Evolutionary conservation across 2,797 vertebrate genomes (phyloP), one percentile per base, ranked within the genome.

Genomic region (Enteromius viviparus): DNA sequence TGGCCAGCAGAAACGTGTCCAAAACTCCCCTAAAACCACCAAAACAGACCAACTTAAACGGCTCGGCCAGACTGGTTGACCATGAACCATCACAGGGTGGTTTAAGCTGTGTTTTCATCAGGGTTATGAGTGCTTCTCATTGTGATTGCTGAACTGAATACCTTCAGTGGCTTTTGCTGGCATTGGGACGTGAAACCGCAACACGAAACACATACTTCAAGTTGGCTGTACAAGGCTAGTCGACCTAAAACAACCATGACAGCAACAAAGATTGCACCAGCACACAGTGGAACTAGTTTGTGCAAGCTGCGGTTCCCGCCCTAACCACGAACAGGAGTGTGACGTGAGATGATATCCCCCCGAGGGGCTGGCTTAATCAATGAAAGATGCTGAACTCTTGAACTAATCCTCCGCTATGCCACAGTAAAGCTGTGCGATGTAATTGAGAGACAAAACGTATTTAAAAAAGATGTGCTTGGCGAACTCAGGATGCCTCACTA

Each of bases 341-440:
- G 81, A 83, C 65, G 40, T 71, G 74, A 49, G 55, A 64, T 53
- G 69, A 62, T 42, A 80, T 72, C 42, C 80, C 40, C 55, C 62
- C 23, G 11, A 81, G 78, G 87, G 87, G 85, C 83, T 87, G 80
- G 75, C 87, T 78, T 82, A 91, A 87, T 82, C 65, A 90, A 82
- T 71, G 69, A 83, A 89, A 85, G 78, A 89, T 87, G 89, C 88
- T 62, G 87, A 83, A 84, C 87, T 85, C 79, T 34, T 47, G 78
- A 86, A 84, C 86, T 90, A 91, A 93, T 94, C 89, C 88, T 84
- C 88, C 87, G 87, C 90, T 85, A 87, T 92, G 88, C 92, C 92
- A 88, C 87, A 87, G 84, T 78, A 89, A 90, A 91, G 88, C 83
- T 80, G 83, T 90, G 90, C 84, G 58, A 74, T 80, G 78, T 79